These are phyloP conservation scores for Tetragonula clypearis DNA, from an alignment of 1,140 invertebrate species.

Conservation along the genomic window DNA sequence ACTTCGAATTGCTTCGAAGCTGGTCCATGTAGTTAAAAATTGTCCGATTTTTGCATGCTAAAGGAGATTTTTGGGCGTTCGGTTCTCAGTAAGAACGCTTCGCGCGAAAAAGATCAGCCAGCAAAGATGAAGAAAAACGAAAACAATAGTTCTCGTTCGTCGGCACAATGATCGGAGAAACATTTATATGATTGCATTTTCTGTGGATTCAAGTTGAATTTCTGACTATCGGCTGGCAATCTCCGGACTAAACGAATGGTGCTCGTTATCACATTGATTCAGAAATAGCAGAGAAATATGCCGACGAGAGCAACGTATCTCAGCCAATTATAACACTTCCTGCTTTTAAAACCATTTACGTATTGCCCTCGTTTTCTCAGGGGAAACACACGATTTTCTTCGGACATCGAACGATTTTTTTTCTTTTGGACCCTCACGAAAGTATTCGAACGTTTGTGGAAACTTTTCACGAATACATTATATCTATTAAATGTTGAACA, in stretches of 20 bases:
- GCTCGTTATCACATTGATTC: conserved; percentile 28
- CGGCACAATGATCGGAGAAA: background rate
- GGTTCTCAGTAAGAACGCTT: background rate
- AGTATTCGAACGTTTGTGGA: no score
- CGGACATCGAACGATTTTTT: background rate
- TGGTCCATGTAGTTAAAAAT: no score
- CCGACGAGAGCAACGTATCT: conserved; percentile 5
- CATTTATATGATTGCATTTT: conserved; percentile 14
- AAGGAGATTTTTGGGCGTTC: accelerated
- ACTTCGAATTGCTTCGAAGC: no score
- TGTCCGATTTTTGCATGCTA: background rate
- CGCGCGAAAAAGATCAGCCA: background rate
- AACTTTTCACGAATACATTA: no score
- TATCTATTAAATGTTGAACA: no score
- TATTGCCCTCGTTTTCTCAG: conserved; percentile 25
- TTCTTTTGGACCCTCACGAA: background rate
- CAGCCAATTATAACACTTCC: conserved; percentile 32
- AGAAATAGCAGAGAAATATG: conserved; percentile 24
- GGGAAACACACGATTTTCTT: background rate
- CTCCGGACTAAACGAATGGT: conserved; percentile 36
- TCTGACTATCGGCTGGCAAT: conserved; percentile 38
- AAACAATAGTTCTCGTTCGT: background rate
- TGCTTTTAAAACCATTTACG: conserved; percentile 28
- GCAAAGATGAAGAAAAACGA: background rate
- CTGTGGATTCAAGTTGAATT: background rate